phyloP scores from a whole-genome alignment of 1,140 invertebrate species.

The Thalassaphorura encarpata region DNA sequence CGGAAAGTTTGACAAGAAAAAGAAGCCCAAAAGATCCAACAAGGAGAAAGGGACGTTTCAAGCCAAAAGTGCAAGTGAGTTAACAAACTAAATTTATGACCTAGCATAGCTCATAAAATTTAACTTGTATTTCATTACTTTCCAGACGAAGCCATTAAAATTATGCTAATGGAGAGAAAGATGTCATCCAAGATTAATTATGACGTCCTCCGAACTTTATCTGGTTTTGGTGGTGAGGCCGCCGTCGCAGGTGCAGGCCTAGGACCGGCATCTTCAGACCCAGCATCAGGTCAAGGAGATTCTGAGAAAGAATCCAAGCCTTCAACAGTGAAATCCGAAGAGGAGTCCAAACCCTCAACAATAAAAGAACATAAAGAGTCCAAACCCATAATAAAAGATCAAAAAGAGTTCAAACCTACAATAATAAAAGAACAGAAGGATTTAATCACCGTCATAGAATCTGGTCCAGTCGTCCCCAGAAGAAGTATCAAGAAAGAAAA shows the following conservation, averaged over 20 bases:
- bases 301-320: too few relatives aligned
- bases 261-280: too few relatives aligned
- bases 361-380: constrained; percentile 1
- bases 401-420: neutral
- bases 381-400: constrained; percentile 4
- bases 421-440: constrained; percentile 4
- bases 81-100: too few relatives aligned
- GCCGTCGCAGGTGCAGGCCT: neutral
- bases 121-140: constrained; percentile 34
- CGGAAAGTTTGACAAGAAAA: constrained; percentile 64
- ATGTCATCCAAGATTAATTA: constrained; percentile 97
- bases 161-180: constrained; percentile 88
- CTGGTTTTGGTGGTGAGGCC: neutral
- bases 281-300: too few relatives aligned
- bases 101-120: constrained; percentile 51
- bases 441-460: constrained; percentile 30
- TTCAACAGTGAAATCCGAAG: constrained; percentile 2
- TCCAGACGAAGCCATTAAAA: constrained; percentile 78
- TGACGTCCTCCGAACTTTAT: constrained; percentile 62
- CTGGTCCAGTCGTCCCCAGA: constrained; percentile 29
- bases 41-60: constrained; percentile 43
- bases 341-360: neutral
- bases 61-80: constrained; percentile 60
- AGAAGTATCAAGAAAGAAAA: constrained; percentile 15
- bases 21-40: constrained; percentile 50